Evolutionary conservation across 1,140 invertebrate genomes (phyloP).

Genomic region (Drosophila tristis): DNA sequence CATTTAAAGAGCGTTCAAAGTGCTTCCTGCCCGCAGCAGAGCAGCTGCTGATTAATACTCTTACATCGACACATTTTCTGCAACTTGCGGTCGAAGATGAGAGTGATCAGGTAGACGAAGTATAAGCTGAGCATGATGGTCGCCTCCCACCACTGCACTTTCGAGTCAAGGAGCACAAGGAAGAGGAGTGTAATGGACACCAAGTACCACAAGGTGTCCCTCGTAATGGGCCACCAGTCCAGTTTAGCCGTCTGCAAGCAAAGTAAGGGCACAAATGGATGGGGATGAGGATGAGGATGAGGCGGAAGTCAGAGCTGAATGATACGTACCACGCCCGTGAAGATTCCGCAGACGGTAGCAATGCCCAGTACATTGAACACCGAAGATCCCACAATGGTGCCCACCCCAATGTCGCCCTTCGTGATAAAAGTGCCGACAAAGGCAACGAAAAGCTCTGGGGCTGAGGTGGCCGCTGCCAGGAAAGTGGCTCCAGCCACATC

Average conservation of each 20-base stretch:
- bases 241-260: slow-evolving; percentile 20
- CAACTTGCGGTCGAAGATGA: slow-evolving; percentile 29
- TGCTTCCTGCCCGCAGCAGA: too few species aligned
- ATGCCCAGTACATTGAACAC: slow-evolving; percentile 97
- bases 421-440: slow-evolving; percentile 94
- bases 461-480: slow-evolving; percentile 96
- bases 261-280: background rate
- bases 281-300: too few species aligned
- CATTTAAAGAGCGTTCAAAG: too few species aligned
- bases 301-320: too few species aligned
- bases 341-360: slow-evolving; percentile 94
- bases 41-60: background rate
- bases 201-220: slow-evolving; percentile 93
- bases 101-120: slow-evolving; percentile 1
- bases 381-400: slow-evolving; percentile 95
- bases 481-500: slow-evolving; percentile 95
- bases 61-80: slow-evolving; percentile 19
- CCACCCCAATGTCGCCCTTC: slow-evolving; percentile 92
- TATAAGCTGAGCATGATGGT: background rate
- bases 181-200: slow-evolving; percentile 23
- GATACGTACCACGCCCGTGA: slow-evolving; percentile 22
- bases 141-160: slow-evolving; percentile 13
- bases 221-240: slow-evolving; percentile 93
- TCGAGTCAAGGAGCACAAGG: slow-evolving; percentile 10
- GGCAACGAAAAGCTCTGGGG: slow-evolving; percentile 97